Conservation (phyloP, 2,888 invertebrate genomes). For the Pristionchus mayeri region DNA sequence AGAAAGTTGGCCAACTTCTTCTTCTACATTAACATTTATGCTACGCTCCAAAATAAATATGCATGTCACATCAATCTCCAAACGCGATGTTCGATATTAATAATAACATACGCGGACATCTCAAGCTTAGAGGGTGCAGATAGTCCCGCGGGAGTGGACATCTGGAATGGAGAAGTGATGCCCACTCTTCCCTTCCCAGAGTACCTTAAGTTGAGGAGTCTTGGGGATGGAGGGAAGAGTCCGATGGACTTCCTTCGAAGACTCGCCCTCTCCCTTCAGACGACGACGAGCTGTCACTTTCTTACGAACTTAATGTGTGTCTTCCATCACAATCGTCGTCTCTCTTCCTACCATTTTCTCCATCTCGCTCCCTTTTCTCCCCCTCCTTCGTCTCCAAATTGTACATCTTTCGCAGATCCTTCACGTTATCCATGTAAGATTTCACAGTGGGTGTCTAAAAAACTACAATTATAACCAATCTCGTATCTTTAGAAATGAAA, state of each 20-base stretch:
- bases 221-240: conserved; percentile 1
- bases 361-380: neutral
- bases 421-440: conserved; percentile 48
- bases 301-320: conserved; percentile 23
- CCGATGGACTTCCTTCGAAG: neutral
- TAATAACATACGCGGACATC: conserved; percentile 38
- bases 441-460: conserved; percentile 37
- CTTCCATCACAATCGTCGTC: neutral
- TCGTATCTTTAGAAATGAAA: neutral
- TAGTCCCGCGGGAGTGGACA: conserved; percentile 41
- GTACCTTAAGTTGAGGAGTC: conserved; percentile 25
- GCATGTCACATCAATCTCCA: too few species aligned
- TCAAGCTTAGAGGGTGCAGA: conserved; percentile 34
- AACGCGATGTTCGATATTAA: too few species aligned
- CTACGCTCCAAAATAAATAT: too few species aligned
- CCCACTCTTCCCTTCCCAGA: neutral
- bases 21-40: too few species aligned
- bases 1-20: too few species aligned
- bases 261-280: neutral
- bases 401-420: conserved; percentile 40
- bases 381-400: conserved; percentile 25
- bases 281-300: conserved; percentile 35
- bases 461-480: neutral
- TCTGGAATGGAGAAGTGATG: neutral
- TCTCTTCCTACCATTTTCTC: neutral